Evolutionary conservation across 2,797 vertebrate species (phyloP), one percentile per base, ranked within the genome.

Genomic region (Buphagus erythrorhynchus): DNA sequence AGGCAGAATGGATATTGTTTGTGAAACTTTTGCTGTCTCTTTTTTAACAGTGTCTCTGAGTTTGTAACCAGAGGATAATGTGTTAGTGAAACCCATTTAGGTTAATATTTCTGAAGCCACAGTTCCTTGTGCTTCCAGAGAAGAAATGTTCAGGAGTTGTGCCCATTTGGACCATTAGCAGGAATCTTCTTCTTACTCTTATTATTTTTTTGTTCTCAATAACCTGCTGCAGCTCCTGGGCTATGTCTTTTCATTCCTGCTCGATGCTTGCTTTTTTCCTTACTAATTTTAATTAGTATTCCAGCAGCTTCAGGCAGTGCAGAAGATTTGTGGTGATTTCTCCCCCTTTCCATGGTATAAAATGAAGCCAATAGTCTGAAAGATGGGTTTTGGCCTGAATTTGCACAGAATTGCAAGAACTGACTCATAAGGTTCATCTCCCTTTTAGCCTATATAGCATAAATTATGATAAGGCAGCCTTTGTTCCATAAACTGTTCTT

Each of bases 311-410:
- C 42, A 81, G 73, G 46, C 76, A 58, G 36, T 18, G 58, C 66
- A 86, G 54, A 77, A 93, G 85, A 62, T 51, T 94, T 91, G 49
- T 86, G 82, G 55, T 92, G 72, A 26, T 71, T 86, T 38, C 49
- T 49, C 84, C 72, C 48, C 59, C 38, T 8, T 61, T 54, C 36
- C 13, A 1, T 72, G 54, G 61, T 51, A 72, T 58, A 46, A 80
- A 86, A 83, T 59, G 46, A 92, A 93, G 68, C 26, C 52, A 76
- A 21, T 52, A 76, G 75, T 75, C 61, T 94, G 90, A 88, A 88
- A 51, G 71, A 89, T 91, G 49, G 68, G 19, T 73, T 96, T 87
- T 94, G 86, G 86, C 86, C 72, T 93, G 87, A 63, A 89, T 92
- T 93, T 84, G 55, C 66, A 10, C 11, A 6, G 55, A 95, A 55